Conservation (phyloP, 2,888 invertebrate genomes). For the Macrosiphum euphorbiae region DNA sequence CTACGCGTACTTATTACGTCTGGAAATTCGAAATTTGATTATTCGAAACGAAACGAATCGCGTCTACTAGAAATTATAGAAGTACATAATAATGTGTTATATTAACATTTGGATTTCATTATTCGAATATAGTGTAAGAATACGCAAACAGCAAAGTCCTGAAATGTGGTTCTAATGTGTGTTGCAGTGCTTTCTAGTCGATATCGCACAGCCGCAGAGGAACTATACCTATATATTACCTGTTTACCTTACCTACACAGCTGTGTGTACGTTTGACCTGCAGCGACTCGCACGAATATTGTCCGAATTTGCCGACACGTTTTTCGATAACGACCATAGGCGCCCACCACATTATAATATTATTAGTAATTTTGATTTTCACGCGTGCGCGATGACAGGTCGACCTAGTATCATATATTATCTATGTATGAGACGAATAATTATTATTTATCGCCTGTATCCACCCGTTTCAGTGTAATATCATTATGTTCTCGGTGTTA, state of each 20-base stretch:
- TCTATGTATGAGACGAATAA: background rate
- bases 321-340: background rate
- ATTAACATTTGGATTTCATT: background rate
- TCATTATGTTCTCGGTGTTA: too few relatives aligned
- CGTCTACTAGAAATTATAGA: background rate
- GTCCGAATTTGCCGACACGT: constrained; percentile 19
- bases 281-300: constrained; percentile 49
- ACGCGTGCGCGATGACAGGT: constrained; percentile 19
- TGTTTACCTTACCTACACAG: background rate
- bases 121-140: background rate
- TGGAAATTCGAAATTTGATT: too few relatives aligned
- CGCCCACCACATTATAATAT: constrained; percentile 25
- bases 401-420: background rate
- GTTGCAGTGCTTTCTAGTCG: background rate
- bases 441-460: background rate
- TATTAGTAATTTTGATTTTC: background rate
- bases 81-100: background rate
- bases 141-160: background rate
- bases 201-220: background rate
- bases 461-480: background rate
- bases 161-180: background rate
- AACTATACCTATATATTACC: too few relatives aligned
- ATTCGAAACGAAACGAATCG: background rate
- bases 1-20: too few relatives aligned
- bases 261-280: constrained; percentile 32